A percentile compares a stretch with the other conserved stretches of the same genome.
phyloP scores from a whole-genome alignment of 2,113 vertebrate genomes.

The Ondatra zibethicus region DNA sequence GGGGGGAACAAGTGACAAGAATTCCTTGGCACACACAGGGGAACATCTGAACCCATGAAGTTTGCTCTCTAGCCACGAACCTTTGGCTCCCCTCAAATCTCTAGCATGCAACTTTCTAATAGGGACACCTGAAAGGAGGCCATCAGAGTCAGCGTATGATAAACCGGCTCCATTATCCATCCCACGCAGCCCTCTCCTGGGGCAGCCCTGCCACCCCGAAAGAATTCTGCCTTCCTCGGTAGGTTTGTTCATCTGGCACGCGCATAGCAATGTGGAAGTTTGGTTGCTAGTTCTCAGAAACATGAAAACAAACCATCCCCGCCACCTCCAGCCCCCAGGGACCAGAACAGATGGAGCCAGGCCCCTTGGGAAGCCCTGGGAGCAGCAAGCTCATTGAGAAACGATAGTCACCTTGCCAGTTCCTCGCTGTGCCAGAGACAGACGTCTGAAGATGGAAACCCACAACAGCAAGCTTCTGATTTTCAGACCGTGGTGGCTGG shows the following conservation, averaged over 20 bases:
- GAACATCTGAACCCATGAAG: background rate
- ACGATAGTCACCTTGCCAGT: constrained; percentile 64
- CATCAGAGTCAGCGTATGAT: background rate
- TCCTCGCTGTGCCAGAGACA: background rate
- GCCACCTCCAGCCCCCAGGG: constrained; percentile 16
- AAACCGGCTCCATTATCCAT: background rate
- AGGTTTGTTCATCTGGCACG: constrained; percentile 31
- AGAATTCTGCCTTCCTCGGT: background rate
- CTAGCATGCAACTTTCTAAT: constrained; percentile 38
- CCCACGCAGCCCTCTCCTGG: background rate
- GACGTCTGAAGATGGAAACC: constrained; percentile 42
- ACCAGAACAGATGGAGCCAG: constrained; percentile 72
- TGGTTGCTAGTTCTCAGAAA: constrained; percentile 72
- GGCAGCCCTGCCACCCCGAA: background rate
- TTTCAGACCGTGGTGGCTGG: background rate
- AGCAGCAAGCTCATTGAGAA: constrained; percentile 73
- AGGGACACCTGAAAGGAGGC: background rate
- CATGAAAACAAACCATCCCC: constrained; percentile 67
- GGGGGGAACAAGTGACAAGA: background rate
- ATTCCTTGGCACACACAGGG: background rate
- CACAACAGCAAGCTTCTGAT: constrained; percentile 13
- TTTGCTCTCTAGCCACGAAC: constrained; percentile 44
- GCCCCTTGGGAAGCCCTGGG: constrained; percentile 66
- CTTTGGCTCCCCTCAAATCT: constrained; percentile 28
- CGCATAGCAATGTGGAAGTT: constrained; percentile 23